A percentile compares a stretch with the other conserved stretches of the same genome.
Conservation (phyloP, 2,797 vertebrate species). For the Sebastes kiyomatsui region DNA sequence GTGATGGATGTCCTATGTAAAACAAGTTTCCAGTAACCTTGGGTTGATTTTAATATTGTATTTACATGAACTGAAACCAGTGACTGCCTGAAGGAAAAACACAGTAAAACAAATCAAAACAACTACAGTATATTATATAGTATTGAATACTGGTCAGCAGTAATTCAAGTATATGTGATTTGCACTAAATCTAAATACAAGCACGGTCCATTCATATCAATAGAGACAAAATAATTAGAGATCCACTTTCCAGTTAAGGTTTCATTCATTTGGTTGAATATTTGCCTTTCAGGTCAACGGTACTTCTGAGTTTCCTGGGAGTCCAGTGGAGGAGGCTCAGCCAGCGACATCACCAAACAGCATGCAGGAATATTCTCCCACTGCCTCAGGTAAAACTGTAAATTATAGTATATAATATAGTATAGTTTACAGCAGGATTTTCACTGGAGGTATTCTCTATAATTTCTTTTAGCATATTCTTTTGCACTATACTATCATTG, state of each 20-base stretch:
- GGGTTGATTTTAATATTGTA: conserved; percentile 36
- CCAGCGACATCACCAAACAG: conserved; percentile 40
- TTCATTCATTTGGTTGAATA: conserved; percentile 11
- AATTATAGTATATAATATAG: background rate
- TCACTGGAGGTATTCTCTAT: background rate
- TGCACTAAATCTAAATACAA: background rate
- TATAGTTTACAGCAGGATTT: too few species aligned
- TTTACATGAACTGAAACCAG: conserved; percentile 45
- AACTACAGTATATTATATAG: background rate
- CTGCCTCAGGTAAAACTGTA: conserved; percentile 69
- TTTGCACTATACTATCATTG: background rate
- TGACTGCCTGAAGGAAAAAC: background rate
- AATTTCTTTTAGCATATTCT: background rate
- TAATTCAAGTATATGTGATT: background rate
- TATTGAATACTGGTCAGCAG: background rate
- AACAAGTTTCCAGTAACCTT: conserved; percentile 15
- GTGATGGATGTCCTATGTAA: conserved; percentile 27
- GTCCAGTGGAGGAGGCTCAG: conserved; percentile 25
- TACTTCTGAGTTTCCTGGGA: conserved; percentile 3
- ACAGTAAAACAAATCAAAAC: background rate
- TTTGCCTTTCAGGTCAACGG: conserved; percentile 59
- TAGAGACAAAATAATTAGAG: background rate
- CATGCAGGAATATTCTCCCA: conserved; percentile 68
- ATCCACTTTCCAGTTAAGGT: background rate
- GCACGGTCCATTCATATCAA: background rate